Evolutionary conservation across 2,797 vertebrate species (phyloP), one percentile per base, ranked within the genome.

Genomic region (Champsocephalus esox): DNA sequence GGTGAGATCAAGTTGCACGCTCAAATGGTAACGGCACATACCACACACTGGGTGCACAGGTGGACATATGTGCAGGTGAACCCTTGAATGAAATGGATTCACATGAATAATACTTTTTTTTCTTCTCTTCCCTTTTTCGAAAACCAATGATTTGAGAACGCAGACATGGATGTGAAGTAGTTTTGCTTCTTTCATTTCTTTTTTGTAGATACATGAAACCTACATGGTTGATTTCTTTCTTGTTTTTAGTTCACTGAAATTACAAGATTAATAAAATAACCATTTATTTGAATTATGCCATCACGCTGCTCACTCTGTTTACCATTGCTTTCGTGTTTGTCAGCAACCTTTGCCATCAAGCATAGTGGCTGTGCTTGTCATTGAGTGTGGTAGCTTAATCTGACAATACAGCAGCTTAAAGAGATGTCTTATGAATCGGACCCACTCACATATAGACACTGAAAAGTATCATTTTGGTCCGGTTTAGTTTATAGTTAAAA

Each of bases 201-300:
- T 71, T 81, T 73, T 91, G 89, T 94, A 93, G 93, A 92, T 92
- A 87, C 79, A 85, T 88, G 75, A 86, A 91, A 92, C 76, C 73
- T 1, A 64, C 43, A 61, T 79, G 66, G 45, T 81, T 77, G 1
- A 38, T 67, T 79, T 52, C 48, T 73, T 66, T 49, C 28, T 28
- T 28, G 28, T 28, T 28, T 28, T 91, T 89, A 91, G 88, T 88
- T 93, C 88, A 92, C 87, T 91, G 77, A 85, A 91, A 91, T 80
- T 84, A 88, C 77, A 90, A 88, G 80, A 88, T 82, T 75, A 94
- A 95, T 94, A 94, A 95, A 92, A 89, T 70, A 91, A 90, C 81
- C 84, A 75, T 92, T 90, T 93, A 92, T 94, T 94, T 94, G 89
- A 94, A 81, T 85, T 56, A 64, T 49, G 68, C 81, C 88, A 89